Percentiles rank a stretch among this genome's conserved stretches.
Evolutionary conservation across 2,113 vertebrate genomes (phyloP).

Genomic region (Centrocercus urophasianus): DNA sequence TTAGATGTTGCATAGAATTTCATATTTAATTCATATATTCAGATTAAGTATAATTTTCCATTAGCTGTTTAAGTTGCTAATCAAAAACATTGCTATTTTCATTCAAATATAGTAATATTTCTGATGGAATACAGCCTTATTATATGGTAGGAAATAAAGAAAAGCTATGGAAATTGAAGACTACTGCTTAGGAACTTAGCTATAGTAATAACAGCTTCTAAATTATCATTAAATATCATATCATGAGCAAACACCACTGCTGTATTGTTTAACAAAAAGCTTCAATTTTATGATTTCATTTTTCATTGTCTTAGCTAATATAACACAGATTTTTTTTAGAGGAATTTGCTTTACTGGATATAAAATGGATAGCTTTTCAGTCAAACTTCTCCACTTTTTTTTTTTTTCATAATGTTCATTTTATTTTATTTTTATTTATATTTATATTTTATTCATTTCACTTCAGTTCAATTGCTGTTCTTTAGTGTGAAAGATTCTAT

Average conservation of each 20-base stretch:
- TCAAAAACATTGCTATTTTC: not conserved
- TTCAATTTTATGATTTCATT: not conserved
- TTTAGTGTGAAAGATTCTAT: not conserved
- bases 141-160: not conserved
- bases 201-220: not conserved
- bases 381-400: not conserved
- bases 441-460: not conserved
- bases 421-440: not conserved
- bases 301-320: not conserved
- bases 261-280: not conserved
- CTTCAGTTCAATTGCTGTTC: not conserved
- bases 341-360: not conserved
- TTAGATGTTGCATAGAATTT: not conserved
- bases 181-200: not conserved
- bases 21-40: not conserved
- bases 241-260: not conserved
- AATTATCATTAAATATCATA: not conserved
- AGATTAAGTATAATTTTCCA: not conserved
- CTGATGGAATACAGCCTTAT: not conserved
- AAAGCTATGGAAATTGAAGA: not conserved
- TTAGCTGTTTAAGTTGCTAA: not conserved
- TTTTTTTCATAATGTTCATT: not conserved
- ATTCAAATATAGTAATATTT: not conserved
- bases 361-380: not conserved
- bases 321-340: not conserved